Conservation (phyloP, 1,140 invertebrate species). For the Brachionus angularis region DNA sequence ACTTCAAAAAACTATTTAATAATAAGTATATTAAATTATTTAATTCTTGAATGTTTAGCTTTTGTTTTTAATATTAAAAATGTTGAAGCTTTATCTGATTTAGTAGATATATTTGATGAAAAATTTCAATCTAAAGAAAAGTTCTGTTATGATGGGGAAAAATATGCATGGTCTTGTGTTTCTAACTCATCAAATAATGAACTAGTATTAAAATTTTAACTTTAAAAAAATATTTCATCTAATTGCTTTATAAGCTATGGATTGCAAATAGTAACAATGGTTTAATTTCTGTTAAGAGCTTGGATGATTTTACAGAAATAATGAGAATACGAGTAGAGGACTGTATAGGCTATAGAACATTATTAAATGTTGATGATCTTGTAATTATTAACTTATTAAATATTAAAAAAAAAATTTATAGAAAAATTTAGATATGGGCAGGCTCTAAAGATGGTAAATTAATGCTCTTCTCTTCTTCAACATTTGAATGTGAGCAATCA, state of each 20-base stretch:
- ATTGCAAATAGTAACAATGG: slow-evolving; percentile 3
- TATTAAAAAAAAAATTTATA: neutral
- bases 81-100: neutral
- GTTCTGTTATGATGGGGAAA: no score
- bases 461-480: neutral
- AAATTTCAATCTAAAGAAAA: no score
- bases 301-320: slow-evolving; percentile 11
- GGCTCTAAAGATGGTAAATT: slow-evolving; percentile 16
- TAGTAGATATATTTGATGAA: no score
- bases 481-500: slow-evolving; percentile 27
- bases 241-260: neutral
- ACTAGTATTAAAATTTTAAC: slow-evolving; percentile 1
- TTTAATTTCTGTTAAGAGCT: neutral
- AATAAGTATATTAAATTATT: neutral
- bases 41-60: no score
- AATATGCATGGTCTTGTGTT: no score
- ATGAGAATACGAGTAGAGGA: slow-evolving; percentile 28
- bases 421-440: slow-evolving; percentile 7
- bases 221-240: neutral
- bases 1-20: slow-evolving; percentile 18
- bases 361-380: neutral
- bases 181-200: neutral
- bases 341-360: slow-evolving; percentile 8
- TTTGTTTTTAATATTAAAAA: no score
- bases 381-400: neutral